Base-by-base conservation (phyloP, 2,113 vertebrate species). In the Galemys pyrenaicus region DNA sequence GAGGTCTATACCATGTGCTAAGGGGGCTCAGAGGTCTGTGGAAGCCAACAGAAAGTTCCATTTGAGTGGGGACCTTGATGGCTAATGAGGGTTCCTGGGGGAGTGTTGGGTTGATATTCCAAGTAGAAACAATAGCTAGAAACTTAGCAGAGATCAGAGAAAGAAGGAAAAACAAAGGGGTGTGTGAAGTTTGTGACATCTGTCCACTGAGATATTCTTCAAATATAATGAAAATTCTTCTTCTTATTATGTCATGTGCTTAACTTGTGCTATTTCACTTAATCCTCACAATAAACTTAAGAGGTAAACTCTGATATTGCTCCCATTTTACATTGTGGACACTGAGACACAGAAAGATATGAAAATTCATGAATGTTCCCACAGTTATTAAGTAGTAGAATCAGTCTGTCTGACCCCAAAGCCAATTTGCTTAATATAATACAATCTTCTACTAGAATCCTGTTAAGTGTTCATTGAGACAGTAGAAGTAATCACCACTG, bases 111-210 rank as follows among this genome's bases (percentile, higher is more conserved):
- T 64, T 11, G 1, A 46, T 32, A 74, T 46, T 70, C 49, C 74
- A 56, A 39, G 49, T 46, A 68, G 44, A 90, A 73, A 35, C 16
- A 89, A 54, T 16, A 65, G 24, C 46, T 81, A 30, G 22, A 41
- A 11, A 11, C 39, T 89, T 65, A 78, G 77, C 20, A 67, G 9
- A 75, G 64, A 65, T 16, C 4, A 37, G 64, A 9, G 30, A 49
- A 11, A 51, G 54, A 68, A 41, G 32, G 41, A 81, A 83, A 90
- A 70, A 74, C 75, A 56, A 80, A 89, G 75, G 75, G 51, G 37
- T 4, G 64, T 91, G 39, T 67, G 28, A 83, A 70, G 7, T 67
- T 5, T 51, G 30, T 78, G 80, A 51, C 11, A 32, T 91, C 46
- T 85, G 60, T 22, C 0, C 12, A 10, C 26, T 0, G 56, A 10